These are phyloP conservation scores for Eristalis arbustorum DNA, from an alignment of 2,888 invertebrate genomes.

Conservation along the genomic window DNA sequence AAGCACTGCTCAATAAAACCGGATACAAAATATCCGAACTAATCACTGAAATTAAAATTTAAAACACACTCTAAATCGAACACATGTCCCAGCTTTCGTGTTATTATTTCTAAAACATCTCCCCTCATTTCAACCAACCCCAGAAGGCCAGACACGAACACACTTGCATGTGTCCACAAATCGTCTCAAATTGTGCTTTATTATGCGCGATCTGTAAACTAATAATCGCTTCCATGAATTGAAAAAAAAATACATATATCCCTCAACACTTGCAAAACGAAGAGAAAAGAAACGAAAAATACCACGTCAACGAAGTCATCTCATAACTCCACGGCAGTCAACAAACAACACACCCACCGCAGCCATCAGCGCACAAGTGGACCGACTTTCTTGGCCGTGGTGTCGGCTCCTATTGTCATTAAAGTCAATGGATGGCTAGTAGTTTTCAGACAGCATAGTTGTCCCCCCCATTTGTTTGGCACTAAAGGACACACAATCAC, in stretches of 20 bases:
- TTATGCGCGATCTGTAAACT: conserved; percentile 31
- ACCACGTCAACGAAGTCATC: conserved; percentile 30
- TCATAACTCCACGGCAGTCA: conserved; percentile 46
- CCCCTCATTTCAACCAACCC: neutral
- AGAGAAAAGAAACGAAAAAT: conserved; percentile 17
- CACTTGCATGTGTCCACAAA: neutral
- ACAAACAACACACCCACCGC: conserved; percentile 58
- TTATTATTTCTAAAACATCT: neutral
- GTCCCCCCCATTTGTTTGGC: conserved; percentile 57
- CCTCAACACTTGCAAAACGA: conserved; percentile 33
- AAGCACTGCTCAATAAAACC: too few relatives aligned
- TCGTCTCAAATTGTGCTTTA: neutral
- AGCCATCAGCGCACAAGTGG: neutral
- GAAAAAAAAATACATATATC: conserved; percentile 4
- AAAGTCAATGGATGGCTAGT: conserved; percentile 49
- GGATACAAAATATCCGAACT: too few relatives aligned
- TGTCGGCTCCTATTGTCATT: conserved; percentile 38
- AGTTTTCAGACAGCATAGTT: conserved; percentile 47
- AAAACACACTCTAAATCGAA: neutral
- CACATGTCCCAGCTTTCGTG: neutral
- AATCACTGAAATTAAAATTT: neutral
- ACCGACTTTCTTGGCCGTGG: conserved; percentile 27
- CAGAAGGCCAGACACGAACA: neutral
- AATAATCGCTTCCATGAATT: conserved; percentile 34
- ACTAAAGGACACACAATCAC: conserved; percentile 35